These are phyloP conservation scores for Aphodius granarius DNA, from an alignment of 2,888 invertebrate species.

Conservation along the genomic window DNA sequence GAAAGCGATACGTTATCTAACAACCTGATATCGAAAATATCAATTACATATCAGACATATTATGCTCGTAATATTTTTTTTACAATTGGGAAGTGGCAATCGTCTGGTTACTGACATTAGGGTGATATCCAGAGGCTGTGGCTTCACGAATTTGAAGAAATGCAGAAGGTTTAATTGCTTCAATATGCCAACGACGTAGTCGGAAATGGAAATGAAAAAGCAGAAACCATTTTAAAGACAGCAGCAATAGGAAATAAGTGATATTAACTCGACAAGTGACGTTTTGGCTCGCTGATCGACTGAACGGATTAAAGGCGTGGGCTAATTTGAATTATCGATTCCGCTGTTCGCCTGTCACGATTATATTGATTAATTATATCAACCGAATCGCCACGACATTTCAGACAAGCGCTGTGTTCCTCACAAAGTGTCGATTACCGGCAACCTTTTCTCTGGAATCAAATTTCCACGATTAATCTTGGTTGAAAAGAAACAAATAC, in stretches of 20 bases:
- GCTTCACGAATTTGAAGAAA: too few species aligned
- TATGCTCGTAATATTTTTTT: too few species aligned
- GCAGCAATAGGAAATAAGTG: neutral
- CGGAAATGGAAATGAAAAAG: too few species aligned
- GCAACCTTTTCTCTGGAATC: neutral
- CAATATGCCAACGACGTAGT: too few species aligned
- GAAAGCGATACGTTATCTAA: neutral
- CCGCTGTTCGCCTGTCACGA: neutral
- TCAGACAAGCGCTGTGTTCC: neutral
- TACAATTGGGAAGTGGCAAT: too few species aligned
- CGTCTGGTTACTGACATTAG: too few species aligned
- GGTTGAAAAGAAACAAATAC: neutral
- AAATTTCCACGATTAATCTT: neutral
- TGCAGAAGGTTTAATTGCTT: too few species aligned
- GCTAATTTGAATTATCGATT: neutral
- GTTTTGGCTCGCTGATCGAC: neutral
- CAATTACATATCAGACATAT: too few species aligned
- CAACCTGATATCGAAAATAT: too few species aligned
- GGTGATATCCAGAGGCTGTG: too few species aligned
- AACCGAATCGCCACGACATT: neutral
- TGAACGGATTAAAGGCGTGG: neutral
- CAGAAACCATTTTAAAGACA: neutral
- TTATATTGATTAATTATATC: neutral
- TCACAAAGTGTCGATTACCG: neutral
- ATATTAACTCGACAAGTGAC: neutral